These are phyloP conservation scores for Chlorocebus sabaeus DNA, from an alignment of 2,113 vertebrate genomes.

Conservation along the genomic window DNA sequence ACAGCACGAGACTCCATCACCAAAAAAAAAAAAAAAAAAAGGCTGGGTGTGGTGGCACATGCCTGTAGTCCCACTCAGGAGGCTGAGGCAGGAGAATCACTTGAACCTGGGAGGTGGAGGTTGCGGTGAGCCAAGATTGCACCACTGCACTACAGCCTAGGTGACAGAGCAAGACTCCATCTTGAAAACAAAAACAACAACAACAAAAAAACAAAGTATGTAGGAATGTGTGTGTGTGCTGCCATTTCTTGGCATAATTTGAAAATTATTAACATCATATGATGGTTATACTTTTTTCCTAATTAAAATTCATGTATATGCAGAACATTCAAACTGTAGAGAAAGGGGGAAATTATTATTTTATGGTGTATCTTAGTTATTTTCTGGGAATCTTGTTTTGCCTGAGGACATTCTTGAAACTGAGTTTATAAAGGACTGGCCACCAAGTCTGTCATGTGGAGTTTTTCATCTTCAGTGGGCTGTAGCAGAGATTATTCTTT, in stretches of 20 bases:
- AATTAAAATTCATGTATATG: neutral
- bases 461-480: neutral
- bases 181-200: too few species aligned
- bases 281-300: neutral
- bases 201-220: too few species aligned
- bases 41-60: too few species aligned
- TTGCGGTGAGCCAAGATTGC: too few species aligned
- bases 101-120: too few species aligned
- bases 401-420: neutral
- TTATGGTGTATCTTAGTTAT: neutral
- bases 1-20: too few species aligned
- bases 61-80: too few species aligned
- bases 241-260: neutral
- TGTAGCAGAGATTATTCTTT: neutral
- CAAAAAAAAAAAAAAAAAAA: too few species aligned
- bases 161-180: too few species aligned
- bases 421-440: neutral
- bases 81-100: too few species aligned
- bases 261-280: neutral
- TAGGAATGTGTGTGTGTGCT: neutral
- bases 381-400: constrained; percentile 2
- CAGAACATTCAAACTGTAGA: neutral
- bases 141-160: too few species aligned
- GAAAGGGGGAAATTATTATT: neutral
- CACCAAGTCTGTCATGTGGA: neutral